These are phyloP conservation scores for Drosophila truncata DNA, from an alignment of 1,140 invertebrate genomes.

Conservation along the genomic window DNA sequence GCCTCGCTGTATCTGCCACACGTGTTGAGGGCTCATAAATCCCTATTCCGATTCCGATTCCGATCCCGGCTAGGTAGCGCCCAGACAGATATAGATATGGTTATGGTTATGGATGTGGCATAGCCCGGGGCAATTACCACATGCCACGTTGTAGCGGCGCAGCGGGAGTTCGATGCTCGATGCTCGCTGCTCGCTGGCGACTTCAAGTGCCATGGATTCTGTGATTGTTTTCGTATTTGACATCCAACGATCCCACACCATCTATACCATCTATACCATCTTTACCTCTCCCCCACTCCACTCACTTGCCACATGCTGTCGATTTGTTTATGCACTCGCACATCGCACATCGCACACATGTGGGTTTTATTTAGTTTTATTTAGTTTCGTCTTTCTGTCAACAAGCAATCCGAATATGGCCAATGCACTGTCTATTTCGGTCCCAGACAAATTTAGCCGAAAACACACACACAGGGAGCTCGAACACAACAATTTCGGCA, in stretches of 20 bases:
- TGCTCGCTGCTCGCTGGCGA: constrained; percentile 52
- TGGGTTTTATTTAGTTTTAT: constrained; percentile 35
- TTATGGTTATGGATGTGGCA: constrained; percentile 8
- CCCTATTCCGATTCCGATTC: constrained; percentile 14
- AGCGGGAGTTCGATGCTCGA: constrained; percentile 64
- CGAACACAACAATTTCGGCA: constrained; percentile 6
- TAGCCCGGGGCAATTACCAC: constrained; percentile 73
- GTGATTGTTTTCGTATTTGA: constrained; percentile 54
- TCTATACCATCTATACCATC: not conserved
- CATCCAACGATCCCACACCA: constrained; percentile 6
- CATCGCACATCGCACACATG: constrained; percentile 2
- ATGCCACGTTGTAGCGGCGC: constrained; percentile 72
- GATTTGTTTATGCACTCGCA: constrained; percentile 67
- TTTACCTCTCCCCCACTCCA: not conserved
- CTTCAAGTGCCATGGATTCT: constrained; percentile 58
- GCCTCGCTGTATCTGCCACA: constrained; percentile 15
- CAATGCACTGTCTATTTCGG: constrained; percentile 42
- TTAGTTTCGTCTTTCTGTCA: constrained; percentile 49
- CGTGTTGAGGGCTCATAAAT: constrained; percentile 68
- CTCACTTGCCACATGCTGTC: constrained; percentile 69
- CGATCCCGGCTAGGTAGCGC: constrained; percentile 15
- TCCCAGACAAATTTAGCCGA: constrained; percentile 2
- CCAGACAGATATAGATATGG: constrained; percentile 12
- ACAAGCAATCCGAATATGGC: constrained; percentile 27
- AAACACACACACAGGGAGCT: constrained; percentile 21